phyloP scores from a whole-genome alignment of 1,140 invertebrate genomes.

The Drosophila leontia region DNA sequence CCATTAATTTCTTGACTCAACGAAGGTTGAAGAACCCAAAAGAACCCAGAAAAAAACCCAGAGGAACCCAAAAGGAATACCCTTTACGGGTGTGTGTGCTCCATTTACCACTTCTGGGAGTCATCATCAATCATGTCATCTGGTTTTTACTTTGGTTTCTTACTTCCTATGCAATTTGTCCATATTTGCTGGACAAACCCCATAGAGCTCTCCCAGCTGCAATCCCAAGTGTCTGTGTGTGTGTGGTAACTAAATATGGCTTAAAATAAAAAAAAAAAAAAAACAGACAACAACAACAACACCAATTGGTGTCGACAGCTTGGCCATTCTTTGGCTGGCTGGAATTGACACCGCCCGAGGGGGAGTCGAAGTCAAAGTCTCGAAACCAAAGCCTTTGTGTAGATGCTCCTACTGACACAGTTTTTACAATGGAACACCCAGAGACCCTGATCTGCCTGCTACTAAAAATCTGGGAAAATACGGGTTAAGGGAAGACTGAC shows the following conservation, averaged over 20 bases:
- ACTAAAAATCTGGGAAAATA: constrained; percentile 15
- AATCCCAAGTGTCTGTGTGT: not conserved
- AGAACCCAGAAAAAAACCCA: not conserved
- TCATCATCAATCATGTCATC: constrained; percentile 39
- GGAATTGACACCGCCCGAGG: constrained; percentile 33
- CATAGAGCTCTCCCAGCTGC: constrained; percentile 3
- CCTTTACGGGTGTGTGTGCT: not conserved
- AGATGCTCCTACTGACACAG: constrained; percentile 52
- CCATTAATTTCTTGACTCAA: constrained; percentile 38
- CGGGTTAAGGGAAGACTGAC: constrained; percentile 16
- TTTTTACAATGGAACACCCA: constrained; percentile 31
- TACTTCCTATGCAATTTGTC: constrained; percentile 72
- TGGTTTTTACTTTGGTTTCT: constrained; percentile 34
- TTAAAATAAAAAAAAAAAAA: constrained; percentile 18
- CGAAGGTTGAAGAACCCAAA: constrained; percentile 33
- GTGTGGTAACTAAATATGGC: constrained; percentile 71
- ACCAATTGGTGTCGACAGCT: constrained; percentile 51
- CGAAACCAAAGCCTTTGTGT: constrained; percentile 17
- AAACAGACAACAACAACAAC: constrained; percentile 14
- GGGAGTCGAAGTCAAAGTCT: not conserved
- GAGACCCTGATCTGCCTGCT: not conserved
- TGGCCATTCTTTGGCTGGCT: constrained; percentile 28
- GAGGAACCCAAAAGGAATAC: constrained; percentile 8
- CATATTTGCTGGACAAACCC: constrained; percentile 55
- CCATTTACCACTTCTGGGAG: not conserved